A percentile compares a stretch with the other conserved stretches of the same genome.
Conservation (phyloP, 2,113 vertebrate species). For the Thalassoma bifasciatum region DNA sequence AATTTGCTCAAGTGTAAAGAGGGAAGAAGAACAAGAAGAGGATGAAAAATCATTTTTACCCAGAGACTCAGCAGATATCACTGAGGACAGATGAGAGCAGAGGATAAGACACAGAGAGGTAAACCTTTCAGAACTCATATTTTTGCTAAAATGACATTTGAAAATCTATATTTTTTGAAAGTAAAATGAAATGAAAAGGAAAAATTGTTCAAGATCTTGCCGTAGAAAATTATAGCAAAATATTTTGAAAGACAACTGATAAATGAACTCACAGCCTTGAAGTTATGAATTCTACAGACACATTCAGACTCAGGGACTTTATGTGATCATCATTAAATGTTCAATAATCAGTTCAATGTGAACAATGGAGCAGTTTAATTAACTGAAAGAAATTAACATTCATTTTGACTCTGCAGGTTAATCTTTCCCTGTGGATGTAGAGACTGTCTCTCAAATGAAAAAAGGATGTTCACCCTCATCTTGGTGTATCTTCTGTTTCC, state of each 20-base stretch:
- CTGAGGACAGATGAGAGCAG: slow-evolving; percentile 1
- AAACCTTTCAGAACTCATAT: background rate
- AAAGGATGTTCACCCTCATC: slow-evolving; percentile 34
- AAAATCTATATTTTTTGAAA: too few relatives aligned
- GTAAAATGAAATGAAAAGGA: too few relatives aligned
- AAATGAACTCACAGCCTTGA: background rate
- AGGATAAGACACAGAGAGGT: slow-evolving; percentile 4
- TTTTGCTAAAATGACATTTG: too few relatives aligned
- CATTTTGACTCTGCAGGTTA: background rate
- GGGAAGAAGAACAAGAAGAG: slow-evolving; percentile 24
- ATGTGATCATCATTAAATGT: background rate
- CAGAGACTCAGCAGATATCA: slow-evolving; percentile 5
- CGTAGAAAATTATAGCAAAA: too few relatives aligned
- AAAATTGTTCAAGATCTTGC: too few relatives aligned
- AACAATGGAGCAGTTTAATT: background rate
- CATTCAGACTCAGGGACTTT: background rate
- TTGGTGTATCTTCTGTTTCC: slow-evolving; percentile 7
- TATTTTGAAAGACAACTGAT: background rate
- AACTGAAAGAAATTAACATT: too few relatives aligned
- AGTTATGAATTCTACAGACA: background rate
- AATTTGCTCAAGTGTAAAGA: background rate
- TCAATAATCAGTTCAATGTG: slow-evolving; percentile 12
- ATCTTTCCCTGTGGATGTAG: background rate
- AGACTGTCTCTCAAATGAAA: accelerated
- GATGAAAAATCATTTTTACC: slow-evolving; percentile 22